Evolutionary conservation across 2,797 vertebrate species (phyloP).

Genomic region (Philypnodon macrostomus): DNA sequence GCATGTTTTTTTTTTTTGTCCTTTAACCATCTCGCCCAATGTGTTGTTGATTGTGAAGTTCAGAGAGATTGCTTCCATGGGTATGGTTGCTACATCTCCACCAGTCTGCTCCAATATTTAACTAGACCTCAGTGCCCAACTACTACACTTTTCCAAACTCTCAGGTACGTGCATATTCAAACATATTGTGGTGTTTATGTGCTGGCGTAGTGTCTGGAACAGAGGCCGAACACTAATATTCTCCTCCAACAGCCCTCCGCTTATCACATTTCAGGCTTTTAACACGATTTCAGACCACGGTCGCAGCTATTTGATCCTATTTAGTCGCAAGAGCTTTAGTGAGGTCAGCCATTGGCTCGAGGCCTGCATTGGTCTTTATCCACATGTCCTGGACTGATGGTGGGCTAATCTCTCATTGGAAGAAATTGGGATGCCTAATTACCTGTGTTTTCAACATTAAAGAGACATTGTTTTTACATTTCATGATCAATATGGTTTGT

Average conservation of each 20-base stretch:
- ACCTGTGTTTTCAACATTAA: not conserved
- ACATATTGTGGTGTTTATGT: slow-evolving; percentile 2
- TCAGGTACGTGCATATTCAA: not conserved
- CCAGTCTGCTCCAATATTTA: too few species aligned
- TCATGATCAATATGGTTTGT: too few species aligned
- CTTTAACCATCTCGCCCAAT: too few species aligned
- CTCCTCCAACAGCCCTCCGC: slow-evolving; percentile 9
- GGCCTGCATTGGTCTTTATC: slow-evolving; percentile 11
- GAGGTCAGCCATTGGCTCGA: slow-evolving; percentile 5
- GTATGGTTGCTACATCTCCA: too few species aligned
- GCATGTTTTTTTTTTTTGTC: too few species aligned
- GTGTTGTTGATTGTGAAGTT: too few species aligned
- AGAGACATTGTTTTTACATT: too few species aligned
- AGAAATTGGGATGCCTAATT: not conserved
- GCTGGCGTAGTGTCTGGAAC: not conserved
- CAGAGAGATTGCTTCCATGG: too few species aligned
- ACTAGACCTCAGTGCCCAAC: too few species aligned
- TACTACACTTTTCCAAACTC: not conserved
- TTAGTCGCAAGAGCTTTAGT: slow-evolving; percentile 13
- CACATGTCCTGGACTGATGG: slow-evolving; percentile 4
- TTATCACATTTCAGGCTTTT: slow-evolving; percentile 17
- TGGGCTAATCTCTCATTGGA: not conserved
- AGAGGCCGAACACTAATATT: slow-evolving; percentile 7
- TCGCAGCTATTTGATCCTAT: slow-evolving; percentile 17
- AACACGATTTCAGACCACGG: slow-evolving; percentile 20